Conservation (phyloP, 2,797 vertebrate species). For the Simalia tracyae region DNA sequence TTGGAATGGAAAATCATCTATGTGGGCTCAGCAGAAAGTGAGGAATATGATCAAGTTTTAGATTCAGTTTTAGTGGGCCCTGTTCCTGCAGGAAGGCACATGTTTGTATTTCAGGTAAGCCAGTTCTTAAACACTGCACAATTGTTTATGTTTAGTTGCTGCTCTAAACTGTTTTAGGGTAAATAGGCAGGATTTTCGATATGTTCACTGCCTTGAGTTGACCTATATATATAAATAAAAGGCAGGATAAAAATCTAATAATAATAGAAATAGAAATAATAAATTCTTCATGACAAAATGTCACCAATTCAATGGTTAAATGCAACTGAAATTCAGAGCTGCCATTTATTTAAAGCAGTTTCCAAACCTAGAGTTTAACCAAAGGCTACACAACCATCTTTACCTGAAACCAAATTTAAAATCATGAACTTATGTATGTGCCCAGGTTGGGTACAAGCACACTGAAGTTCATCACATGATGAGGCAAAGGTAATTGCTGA, state of each 20-base stretch:
- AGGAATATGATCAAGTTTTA: constrained; percentile 80
- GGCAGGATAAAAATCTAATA: neutral
- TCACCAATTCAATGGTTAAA: neutral
- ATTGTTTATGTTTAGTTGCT: neutral
- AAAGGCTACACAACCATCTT: neutral
- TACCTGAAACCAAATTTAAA: neutral
- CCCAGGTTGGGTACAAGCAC: neutral
- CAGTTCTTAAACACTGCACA: constrained; percentile 33
- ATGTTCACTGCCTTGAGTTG: neutral
- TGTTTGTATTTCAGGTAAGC: constrained; percentile 84
- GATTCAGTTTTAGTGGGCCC: constrained; percentile 81
- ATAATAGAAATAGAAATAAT: neutral
- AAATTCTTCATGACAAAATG: neutral
- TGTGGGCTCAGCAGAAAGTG: constrained; percentile 81
- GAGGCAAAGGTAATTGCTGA: neutral
- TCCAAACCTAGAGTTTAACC: neutral
- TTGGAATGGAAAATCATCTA: constrained; percentile 83
- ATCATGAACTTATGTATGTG: neutral
- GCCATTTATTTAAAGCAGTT: neutral
- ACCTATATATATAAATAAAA: neutral
- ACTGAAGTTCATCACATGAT: neutral
- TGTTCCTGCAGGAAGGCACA: constrained; percentile 79
- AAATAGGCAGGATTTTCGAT: neutral
- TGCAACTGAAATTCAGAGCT: neutral
- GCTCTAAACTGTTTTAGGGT: neutral